Conservation (phyloP, 2,888 invertebrate genomes). For the Cordilura impudica region DNA sequence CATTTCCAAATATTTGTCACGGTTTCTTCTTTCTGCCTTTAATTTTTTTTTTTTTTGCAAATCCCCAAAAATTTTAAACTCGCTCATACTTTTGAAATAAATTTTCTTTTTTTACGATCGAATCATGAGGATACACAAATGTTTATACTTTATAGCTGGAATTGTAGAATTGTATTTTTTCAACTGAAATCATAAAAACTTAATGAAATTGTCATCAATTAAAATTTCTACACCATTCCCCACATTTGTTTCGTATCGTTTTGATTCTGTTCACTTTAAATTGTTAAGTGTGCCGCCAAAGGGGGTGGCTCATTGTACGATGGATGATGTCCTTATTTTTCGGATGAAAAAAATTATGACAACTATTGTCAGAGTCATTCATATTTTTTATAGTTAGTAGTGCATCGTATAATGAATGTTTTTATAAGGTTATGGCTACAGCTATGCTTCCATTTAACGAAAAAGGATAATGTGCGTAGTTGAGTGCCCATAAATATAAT, state of each 20-base stretch:
- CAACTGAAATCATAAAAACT: constrained; percentile 64
- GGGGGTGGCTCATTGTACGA: constrained; percentile 34
- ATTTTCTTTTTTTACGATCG: constrained; percentile 55
- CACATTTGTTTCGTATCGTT: constrained; percentile 54
- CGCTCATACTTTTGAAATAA: constrained; percentile 37
- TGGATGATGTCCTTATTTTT: constrained; percentile 49
- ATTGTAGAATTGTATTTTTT: constrained; percentile 34
- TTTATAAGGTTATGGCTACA: constrained; percentile 38
- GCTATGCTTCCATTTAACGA: constrained; percentile 32
- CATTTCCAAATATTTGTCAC: constrained; percentile 37
- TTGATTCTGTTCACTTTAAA: constrained; percentile 56
- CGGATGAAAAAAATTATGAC: constrained; percentile 60
- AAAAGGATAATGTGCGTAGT: constrained; percentile 60
- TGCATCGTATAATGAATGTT: constrained; percentile 14
- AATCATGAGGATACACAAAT: constrained; percentile 59
- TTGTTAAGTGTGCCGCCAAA: constrained; percentile 52
- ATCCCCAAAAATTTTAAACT: constrained; percentile 48
- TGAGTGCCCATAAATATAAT: constrained; percentile 67
- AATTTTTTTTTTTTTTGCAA: constrained; percentile 37
- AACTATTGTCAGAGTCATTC: constrained; percentile 48
- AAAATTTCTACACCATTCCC: constrained; percentile 69
- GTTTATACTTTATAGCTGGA: constrained; percentile 51
- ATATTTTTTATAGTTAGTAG: background rate
- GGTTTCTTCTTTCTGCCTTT: too few relatives aligned
- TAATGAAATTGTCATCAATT: constrained; percentile 77